Evolutionary conservation across 2,888 invertebrate genomes (phyloP), one percentile per base, ranked within the genome.

Genomic region (Andricus quercusramuli): DNA sequence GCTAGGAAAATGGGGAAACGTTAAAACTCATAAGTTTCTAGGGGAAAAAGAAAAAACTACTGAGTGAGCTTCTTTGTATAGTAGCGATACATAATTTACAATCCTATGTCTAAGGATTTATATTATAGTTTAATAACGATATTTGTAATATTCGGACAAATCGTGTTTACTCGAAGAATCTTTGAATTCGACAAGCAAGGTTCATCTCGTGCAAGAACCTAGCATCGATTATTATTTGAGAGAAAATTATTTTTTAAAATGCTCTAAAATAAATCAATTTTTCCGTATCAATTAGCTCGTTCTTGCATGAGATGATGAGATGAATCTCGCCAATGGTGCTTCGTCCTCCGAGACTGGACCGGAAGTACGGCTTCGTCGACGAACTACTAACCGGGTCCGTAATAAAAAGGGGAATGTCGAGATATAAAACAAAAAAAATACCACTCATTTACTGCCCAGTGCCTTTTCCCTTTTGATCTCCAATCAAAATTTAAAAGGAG

Each of bases 401-500:
- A 37, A 11, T n/a, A 9, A 32, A 66, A 37, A 32, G 3, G 17
- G 9, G 37, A 67, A 78, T 78, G 81, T 59, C 62, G 64, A 81
- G 79, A 62, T 17, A 76, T 78, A 84, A 81, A 83, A 81, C n/a
- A 80, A 82, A 51, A 64, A 70, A 32, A 37, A 9, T 9, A 37
- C 83, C 82, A 85, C 84, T 82, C 70, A 79, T 83, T 68, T 83
- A 80, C 88, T 85, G 89, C 86, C 85, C 85, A 86, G 90, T 90
- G 90, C 90, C 90, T 91, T 90, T 85, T 89, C 87, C 86, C 85
- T 86, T 87, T 85, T 79, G 82, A 83, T 85, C 78, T 83, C 82
- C 78, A 65, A 82, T 51, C 64, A 47, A 83, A 82, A 77, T 78
- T 66, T 65, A 82, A 76, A 44, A 78, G 56, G 80, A 76, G 74